Evolutionary conservation across 2,797 vertebrate species (phyloP).

Genomic region (Delichon dasypus): DNA sequence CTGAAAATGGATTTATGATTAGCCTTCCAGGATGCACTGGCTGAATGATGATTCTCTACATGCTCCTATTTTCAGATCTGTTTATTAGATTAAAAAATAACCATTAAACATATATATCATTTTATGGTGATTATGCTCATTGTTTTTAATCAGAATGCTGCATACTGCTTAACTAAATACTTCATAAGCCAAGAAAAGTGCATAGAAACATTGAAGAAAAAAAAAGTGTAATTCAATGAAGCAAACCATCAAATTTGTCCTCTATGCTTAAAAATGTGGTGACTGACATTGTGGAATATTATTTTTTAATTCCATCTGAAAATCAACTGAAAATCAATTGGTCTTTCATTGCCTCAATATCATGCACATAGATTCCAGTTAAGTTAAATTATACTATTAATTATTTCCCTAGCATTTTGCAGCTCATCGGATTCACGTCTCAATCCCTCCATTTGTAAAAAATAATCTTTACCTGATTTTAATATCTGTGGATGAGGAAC

Average conservation of each 20-base stretch:
- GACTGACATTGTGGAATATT: background rate
- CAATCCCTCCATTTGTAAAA: background rate
- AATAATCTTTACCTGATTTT: background rate
- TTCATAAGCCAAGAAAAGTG: background rate
- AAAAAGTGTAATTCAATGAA: background rate
- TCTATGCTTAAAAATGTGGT: background rate
- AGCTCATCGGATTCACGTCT: background rate
- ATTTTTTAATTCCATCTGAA: slow-evolving; percentile 1
- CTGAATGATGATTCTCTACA: background rate
- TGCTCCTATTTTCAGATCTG: slow-evolving; percentile 16
- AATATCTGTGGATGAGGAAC: background rate
- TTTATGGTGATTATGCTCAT: background rate
- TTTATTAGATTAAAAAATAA: slow-evolving; percentile 8
- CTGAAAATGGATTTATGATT: slow-evolving; percentile 20
- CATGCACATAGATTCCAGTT: background rate
- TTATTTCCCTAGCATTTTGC: slow-evolving; percentile 3
- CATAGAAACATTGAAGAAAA: background rate
- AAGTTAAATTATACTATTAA: background rate
- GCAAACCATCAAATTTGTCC: background rate
- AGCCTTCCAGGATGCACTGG: background rate
- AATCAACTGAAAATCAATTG: background rate
- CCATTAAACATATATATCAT: background rate
- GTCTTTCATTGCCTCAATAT: background rate
- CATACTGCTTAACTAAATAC: background rate
- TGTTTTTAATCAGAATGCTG: background rate